Evolutionary conservation across 2,888 invertebrate species (phyloP).

Genomic region (Euclidia mi): DNA sequence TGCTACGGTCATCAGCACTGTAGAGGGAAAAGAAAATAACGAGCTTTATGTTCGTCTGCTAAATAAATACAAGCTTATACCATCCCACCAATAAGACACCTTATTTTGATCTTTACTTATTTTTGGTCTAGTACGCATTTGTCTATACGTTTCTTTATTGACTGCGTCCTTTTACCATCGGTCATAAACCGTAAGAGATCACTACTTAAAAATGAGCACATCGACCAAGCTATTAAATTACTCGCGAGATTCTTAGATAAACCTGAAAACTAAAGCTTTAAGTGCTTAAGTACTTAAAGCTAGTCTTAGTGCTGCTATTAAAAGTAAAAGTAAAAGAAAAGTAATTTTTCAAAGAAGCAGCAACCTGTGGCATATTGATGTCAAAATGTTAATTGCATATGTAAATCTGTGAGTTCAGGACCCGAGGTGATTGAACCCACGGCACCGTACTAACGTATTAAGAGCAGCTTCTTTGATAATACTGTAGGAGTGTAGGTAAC

Average conservation of each 20-base stretch:
- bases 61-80: too few relatives aligned
- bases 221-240: not conserved
- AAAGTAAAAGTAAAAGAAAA: not conserved
- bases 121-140: too few relatives aligned
- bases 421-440: slow-evolving; percentile 63
- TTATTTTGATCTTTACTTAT: too few relatives aligned
- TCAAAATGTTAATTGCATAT: slow-evolving; percentile 73
- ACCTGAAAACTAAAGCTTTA: not conserved
- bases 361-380: slow-evolving; percentile 50
- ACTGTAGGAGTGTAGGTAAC: not conserved
- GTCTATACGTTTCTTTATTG: not conserved
- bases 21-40: too few relatives aligned
- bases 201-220: not conserved
- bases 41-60: too few relatives aligned
- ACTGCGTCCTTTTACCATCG: not conserved
- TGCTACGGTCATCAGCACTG: too few relatives aligned
- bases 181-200: not conserved
- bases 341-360: slow-evolving; percentile 20
- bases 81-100: too few relatives aligned
- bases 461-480: slow-evolving; percentile 25
- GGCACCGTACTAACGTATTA: slow-evolving; percentile 24
- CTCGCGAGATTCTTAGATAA: not conserved
- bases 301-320: not conserved
- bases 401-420: slow-evolving; percentile 67
- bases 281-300: not conserved